Evolutionary conservation across 2,888 invertebrate genomes (phyloP).

Genomic region (Drosophila subsilvestris): DNA sequence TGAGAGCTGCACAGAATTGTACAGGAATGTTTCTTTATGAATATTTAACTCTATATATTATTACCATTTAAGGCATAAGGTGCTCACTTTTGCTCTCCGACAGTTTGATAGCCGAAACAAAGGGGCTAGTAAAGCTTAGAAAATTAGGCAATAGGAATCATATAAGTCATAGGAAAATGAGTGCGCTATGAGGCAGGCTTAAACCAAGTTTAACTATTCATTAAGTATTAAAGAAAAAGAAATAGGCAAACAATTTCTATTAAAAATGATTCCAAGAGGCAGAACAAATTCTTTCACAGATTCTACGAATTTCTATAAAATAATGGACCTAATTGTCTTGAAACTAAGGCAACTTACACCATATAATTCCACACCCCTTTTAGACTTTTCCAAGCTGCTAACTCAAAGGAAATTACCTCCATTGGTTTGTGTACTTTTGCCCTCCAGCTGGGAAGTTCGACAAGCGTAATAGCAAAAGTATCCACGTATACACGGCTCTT

Average conservation of each 20-base stretch:
- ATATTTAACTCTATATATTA: not conserved
- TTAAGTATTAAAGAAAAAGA: too few species aligned
- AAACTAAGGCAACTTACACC: too few species aligned
- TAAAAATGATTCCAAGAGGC: too few species aligned
- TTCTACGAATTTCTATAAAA: too few species aligned
- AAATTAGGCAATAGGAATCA: not conserved
- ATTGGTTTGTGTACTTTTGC: not conserved
- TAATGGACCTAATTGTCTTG: too few species aligned
- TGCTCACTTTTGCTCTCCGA: not conserved
- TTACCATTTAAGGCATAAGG: not conserved
- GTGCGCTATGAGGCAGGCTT: not conserved
- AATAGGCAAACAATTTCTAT: too few species aligned
- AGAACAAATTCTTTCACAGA: too few species aligned
- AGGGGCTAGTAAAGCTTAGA: not conserved
- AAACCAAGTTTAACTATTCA: not conserved
- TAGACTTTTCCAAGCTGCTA: not conserved
- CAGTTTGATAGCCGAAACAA: not conserved
- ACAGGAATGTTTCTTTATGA: slow-evolving; percentile 1
- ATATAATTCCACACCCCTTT: too few species aligned
- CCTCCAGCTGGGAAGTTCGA: not conserved
- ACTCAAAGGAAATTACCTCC: not conserved
- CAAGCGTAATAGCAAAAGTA: not conserved
- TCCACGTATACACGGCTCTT: not conserved
- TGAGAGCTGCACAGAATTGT: slow-evolving; percentile 2
- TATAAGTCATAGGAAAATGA: not conserved